phyloP scores from a whole-genome alignment of 2,113 vertebrate species.

The Burhinus bistriatus region DNA sequence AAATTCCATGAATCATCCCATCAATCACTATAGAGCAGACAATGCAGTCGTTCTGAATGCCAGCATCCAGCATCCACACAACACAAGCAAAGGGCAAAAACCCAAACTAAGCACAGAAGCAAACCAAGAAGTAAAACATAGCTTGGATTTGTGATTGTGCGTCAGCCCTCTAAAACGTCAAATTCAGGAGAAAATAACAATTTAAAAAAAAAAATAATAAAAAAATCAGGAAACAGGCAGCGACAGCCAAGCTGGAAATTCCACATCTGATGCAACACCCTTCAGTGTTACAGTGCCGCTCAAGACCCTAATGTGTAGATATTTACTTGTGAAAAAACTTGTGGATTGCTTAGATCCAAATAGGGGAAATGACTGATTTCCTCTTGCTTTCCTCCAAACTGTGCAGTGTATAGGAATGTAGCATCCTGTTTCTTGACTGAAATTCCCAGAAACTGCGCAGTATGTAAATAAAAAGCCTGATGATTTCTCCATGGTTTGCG shows the following conservation, averaged over 20 bases:
- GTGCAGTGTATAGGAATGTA: neutral
- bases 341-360: neutral
- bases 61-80: neutral
- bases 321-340: neutral
- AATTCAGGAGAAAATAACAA: neutral
- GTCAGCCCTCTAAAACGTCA: neutral
- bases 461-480: neutral
- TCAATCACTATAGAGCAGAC: slow-evolving; percentile 11
- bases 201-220: neutral
- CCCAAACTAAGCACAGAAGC: neutral
- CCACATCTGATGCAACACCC: slow-evolving; percentile 11
- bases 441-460: neutral
- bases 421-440: neutral
- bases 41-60: neutral
- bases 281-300: neutral
- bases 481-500: neutral
- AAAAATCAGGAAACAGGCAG: neutral
- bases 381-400: neutral
- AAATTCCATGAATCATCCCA: slow-evolving; percentile 17
- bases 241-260: neutral
- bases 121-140: neutral
- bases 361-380: slow-evolving; percentile 12
- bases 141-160: neutral
- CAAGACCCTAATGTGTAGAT: neutral
- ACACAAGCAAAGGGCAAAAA: neutral